These are phyloP conservation scores for Orgyia antiqua DNA, from an alignment of 2,888 invertebrate species.

Conservation along the genomic window DNA sequence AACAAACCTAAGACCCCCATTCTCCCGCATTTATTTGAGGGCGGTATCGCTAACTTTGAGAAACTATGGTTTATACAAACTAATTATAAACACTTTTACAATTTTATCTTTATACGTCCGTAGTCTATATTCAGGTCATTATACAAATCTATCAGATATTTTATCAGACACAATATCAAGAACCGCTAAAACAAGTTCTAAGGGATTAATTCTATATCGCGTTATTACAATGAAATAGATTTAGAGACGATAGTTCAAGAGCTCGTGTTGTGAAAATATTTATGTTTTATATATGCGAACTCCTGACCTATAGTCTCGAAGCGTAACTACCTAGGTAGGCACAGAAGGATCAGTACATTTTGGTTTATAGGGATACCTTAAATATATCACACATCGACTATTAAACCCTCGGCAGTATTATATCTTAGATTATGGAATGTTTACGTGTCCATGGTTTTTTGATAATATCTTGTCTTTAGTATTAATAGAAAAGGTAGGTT, in stretches of 20 bases:
- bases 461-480: too few relatives aligned
- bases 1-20: too few relatives aligned
- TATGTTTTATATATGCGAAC: slow-evolving; percentile 16
- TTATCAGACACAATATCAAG: too few relatives aligned
- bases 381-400: slow-evolving; percentile 71
- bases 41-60: too few relatives aligned
- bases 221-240: slow-evolving; percentile 37
- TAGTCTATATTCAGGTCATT: too few relatives aligned
- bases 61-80: too few relatives aligned
- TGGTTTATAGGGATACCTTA: slow-evolving; percentile 70
- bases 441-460: slow-evolving; percentile 23
- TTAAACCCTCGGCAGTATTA: slow-evolving; percentile 43
- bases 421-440: slow-evolving; percentile 62
- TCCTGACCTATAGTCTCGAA: slow-evolving; percentile 31
- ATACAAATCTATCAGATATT: too few relatives aligned
- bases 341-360: slow-evolving; percentile 77
- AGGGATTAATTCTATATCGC: slow-evolving; percentile 26
- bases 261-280: slow-evolving; percentile 18
- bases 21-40: too few relatives aligned
- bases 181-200: too few relatives aligned
- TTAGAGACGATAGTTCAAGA: slow-evolving; percentile 33
- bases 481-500: too few relatives aligned
- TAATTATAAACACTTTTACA: too few relatives aligned
- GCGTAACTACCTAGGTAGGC: slow-evolving; percentile 56
- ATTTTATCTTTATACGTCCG: too few relatives aligned